Evolutionary conservation across 1,140 invertebrate genomes (phyloP).

Genomic region (Phymastichus coffea): DNA sequence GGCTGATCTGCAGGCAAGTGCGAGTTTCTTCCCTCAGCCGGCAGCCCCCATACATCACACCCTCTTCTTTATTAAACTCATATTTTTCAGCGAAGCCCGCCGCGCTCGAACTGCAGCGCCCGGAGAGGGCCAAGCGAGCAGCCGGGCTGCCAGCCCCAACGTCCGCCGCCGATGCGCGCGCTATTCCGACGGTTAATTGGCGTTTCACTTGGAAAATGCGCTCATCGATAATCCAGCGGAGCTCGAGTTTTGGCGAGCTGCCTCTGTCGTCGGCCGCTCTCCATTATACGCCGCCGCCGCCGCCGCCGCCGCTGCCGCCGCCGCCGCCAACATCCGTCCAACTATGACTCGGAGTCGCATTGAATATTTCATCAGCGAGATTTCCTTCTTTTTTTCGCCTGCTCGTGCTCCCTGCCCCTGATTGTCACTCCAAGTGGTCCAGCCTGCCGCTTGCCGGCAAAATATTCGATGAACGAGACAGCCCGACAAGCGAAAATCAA

Average conservation of each 20-base stretch:
- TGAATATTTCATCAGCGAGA: constrained; percentile 49
- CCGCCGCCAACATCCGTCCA: constrained; percentile 15
- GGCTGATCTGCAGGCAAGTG: constrained; percentile 40
- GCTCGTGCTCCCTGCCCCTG: constrained; percentile 21
- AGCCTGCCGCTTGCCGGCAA: no score
- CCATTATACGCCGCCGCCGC: no score
- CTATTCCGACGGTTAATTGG: no score
- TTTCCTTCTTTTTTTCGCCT: constrained; percentile 39
- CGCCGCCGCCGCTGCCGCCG: no score
- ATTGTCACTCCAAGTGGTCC: constrained; percentile 45
- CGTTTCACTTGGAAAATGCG: no score
- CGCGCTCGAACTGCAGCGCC: constrained; percentile 10
- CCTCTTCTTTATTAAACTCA: constrained; percentile 56
- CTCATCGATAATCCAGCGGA: no score
- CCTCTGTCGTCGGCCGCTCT: no score
- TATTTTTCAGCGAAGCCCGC: constrained; percentile 49
- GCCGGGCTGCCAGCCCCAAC: neutral
- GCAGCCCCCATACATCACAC: constrained; percentile 47
- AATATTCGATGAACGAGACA: constrained; percentile 2
- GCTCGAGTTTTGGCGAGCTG: no score
- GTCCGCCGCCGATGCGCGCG: no score
- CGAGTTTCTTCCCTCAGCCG: constrained; percentile 40
- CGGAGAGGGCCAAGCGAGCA: neutral
- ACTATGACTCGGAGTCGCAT: constrained; percentile 16
- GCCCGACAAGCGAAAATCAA: constrained; percentile 46